These are phyloP conservation scores for Leucoma salicis DNA, from an alignment of 2,888 invertebrate genomes.

Conservation along the genomic window DNA sequence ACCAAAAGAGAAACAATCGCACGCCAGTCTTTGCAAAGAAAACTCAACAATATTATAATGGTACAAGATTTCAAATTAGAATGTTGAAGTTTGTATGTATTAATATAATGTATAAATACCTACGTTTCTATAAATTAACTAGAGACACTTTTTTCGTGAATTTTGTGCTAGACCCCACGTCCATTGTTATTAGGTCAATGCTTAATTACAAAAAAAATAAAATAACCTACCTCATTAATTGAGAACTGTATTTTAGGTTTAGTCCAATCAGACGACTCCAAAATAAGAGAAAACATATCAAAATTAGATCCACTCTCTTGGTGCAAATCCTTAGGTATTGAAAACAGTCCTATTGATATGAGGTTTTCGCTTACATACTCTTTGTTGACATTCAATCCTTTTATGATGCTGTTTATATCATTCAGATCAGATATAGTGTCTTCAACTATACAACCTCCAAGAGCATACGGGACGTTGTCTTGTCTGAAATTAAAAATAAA, in stretches of 20 bases:
- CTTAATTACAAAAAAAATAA: too few relatives aligned
- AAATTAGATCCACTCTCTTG: slow-evolving; percentile 42
- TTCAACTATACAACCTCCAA: slow-evolving; percentile 73
- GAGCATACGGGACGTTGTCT: slow-evolving; percentile 64
- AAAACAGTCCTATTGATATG: slow-evolving; percentile 63
- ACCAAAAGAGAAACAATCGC: too few relatives aligned
- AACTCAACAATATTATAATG: too few relatives aligned
- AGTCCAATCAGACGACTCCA: slow-evolving; percentile 61
- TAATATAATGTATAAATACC: too few relatives aligned
- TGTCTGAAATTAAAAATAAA: slow-evolving; percentile 54
- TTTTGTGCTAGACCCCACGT: too few relatives aligned
- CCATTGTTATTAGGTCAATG: too few relatives aligned
- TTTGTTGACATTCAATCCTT: slow-evolving; percentile 44
- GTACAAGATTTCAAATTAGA: too few relatives aligned
- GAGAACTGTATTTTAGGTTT: slow-evolving; percentile 57
- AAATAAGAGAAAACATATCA: slow-evolving; percentile 64
- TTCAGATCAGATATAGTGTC: slow-evolving; percentile 51
- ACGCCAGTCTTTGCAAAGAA: too few relatives aligned
- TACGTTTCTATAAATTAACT: too few relatives aligned
- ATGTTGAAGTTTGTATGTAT: too few relatives aligned
- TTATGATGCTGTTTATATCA: slow-evolving; percentile 53
- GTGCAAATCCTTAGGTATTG: slow-evolving; percentile 48
- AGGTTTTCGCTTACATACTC: slow-evolving; percentile 60
- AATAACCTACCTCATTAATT: slow-evolving; percentile 56
- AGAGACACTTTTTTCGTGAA: too few relatives aligned